Evolutionary conservation across 2,888 invertebrate genomes (phyloP), one percentile per base, ranked within the genome.

Genomic region (Mythimna impura): DNA sequence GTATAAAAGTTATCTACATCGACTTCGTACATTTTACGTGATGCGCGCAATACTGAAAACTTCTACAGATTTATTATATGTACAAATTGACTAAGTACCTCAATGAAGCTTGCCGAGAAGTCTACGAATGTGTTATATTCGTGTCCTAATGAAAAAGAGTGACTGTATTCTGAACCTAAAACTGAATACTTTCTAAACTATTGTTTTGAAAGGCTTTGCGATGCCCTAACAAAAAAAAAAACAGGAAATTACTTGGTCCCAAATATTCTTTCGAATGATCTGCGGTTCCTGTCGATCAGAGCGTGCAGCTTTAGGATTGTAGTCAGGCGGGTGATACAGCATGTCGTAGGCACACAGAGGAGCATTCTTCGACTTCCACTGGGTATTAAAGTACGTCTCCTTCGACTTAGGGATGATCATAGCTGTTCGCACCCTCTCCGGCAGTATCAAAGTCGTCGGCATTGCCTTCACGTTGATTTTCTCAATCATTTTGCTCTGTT

Each of bases 291-390:
- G 93, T 0, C 96, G 90, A 77, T 96, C 96, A 1, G 95, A 94
- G 69, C 96, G 90, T 0, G 93, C 92, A 0, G 95, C 88, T 77
- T 94, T 94, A 0, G 94, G 96, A 65, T 96, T 94, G 82, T 96
- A 96, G 72, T 95, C 95, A 0, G 95, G 96, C 0, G 96, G 95
- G 73, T 96, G 96, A 75, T 93, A 94, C 8, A 96, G 86, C 95
- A 95, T 96, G 54, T 96, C 96, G 73, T 96, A 96, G 0, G 95
- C 92, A 65, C 94, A 95, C 0, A 95, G 87, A 0, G 90, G 93
- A 7, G 85, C 85, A 0, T 85, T 78, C 50, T 88, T 88, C 0
- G 91, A 87, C 54, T 84, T 85, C 92, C 94, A 94, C 22, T 95
- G 93, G 0, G 95, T 95, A 72, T 96, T 96, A 72, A 93, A 95